Conservation (phyloP, 64 coral and sea anemone genomes). For the Pocillopora damicornis region DNA sequence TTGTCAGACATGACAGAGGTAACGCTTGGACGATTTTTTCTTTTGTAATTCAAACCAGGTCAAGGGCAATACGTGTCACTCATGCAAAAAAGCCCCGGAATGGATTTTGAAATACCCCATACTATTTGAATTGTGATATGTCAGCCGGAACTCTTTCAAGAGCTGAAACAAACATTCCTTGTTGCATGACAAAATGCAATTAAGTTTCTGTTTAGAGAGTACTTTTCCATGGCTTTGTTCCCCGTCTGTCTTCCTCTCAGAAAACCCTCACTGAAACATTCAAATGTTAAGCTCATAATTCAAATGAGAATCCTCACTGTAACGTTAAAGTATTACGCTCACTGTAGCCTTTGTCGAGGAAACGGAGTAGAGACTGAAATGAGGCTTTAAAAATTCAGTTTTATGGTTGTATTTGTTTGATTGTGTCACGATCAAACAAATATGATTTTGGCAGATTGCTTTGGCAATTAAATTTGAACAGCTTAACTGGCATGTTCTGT, state of each 20-base stretch:
- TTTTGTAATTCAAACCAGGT: conserved; percentile 24
- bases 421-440: background rate
- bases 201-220: background rate
- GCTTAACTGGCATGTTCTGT: background rate
- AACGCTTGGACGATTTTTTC: background rate
- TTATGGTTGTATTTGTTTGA: background rate
- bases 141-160: background rate
- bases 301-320: no score
- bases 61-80: background rate
- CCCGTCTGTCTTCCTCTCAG: no score
- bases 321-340: no score
- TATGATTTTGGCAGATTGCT: background rate
- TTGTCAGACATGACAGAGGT: background rate
- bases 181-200: background rate
- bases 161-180: background rate
- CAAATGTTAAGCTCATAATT: no score
- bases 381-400: background rate
- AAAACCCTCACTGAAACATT: no score
- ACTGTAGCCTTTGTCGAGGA: no score
- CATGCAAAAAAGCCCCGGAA: background rate
- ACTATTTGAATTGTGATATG: background rate
- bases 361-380: background rate
- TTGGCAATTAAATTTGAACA: background rate
- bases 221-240: background rate
- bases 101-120: background rate